A percentile compares a stretch with the other conserved stretches of the same genome.
Evolutionary conservation across 1,140 invertebrate genomes (phyloP).

Genomic region (Tribolium madens): DNA sequence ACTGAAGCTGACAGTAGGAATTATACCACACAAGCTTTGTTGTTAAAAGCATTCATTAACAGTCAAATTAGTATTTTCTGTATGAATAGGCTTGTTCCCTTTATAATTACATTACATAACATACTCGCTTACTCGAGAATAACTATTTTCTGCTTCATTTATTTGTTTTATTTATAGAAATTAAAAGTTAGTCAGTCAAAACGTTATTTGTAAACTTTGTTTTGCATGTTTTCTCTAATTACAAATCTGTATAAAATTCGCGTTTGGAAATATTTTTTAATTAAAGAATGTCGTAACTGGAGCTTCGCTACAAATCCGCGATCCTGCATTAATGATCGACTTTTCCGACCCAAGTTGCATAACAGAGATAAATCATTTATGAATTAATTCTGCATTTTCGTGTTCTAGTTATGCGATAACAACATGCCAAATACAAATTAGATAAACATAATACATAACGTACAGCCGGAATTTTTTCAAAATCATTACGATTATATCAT

Average conservation of each 20-base stretch:
- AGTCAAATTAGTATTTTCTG: background rate
- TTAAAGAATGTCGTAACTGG: slow-evolving; percentile 1
- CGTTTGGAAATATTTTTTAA: background rate
- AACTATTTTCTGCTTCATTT: background rate
- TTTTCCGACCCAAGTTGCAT: background rate
- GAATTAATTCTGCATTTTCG: slow-evolving; percentile 3
- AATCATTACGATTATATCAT: slow-evolving; percentile 14
- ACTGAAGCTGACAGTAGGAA: background rate
- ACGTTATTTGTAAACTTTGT: background rate
- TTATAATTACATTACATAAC: background rate
- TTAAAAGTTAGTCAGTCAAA: background rate
- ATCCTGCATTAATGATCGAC: background rate
- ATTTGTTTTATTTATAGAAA: background rate
- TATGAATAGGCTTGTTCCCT: background rate
- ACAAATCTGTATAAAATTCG: no score
- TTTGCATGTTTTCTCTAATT: slow-evolving; percentile 18
- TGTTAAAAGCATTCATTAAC: background rate
- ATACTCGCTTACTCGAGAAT: background rate
- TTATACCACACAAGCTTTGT: background rate
- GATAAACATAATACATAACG: slow-evolving; percentile 8
- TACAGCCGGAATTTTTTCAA: background rate
- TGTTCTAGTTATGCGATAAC: slow-evolving; percentile 7
- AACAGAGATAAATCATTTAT: background rate
- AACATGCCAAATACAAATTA: slow-evolving; percentile 14
- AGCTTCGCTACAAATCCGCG: background rate